These are phyloP conservation scores for Lordiphosa collinella DNA, from an alignment of 1,140 invertebrate genomes.

Conservation along the genomic window DNA sequence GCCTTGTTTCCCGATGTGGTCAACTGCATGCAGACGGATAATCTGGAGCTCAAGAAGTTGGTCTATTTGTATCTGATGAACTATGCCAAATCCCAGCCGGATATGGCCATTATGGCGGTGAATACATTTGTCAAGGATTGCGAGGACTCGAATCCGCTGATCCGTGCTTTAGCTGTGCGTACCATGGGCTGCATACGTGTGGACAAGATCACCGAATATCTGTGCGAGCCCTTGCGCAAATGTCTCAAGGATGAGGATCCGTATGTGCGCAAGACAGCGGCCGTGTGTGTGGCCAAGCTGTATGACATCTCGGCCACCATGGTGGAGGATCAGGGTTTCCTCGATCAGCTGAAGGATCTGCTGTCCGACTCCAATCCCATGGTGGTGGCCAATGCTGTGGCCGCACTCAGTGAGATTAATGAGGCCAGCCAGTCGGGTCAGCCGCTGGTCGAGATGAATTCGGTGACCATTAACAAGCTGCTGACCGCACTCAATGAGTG, in stretches of 20 bases:
- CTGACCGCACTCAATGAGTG: slow-evolving; percentile 99
- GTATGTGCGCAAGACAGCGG: slow-evolving; percentile 99
- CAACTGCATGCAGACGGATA: slow-evolving; percentile 99
- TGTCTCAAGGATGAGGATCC: slow-evolving; percentile 99
- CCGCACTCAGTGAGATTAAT: slow-evolving; percentile 98
- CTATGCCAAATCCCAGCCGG: slow-evolving; percentile 99
- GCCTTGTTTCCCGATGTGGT: slow-evolving; percentile 99
- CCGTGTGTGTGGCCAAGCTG: slow-evolving; percentile 99
- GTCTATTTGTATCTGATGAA: slow-evolving; percentile 99
- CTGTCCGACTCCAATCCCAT: slow-evolving; percentile 99
- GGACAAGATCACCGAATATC: slow-evolving; percentile 99
- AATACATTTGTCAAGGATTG: slow-evolving; percentile 99
- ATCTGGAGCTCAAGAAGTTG: slow-evolving; percentile 99
- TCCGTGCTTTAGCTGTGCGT: slow-evolving; percentile 97
- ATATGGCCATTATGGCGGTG: slow-evolving; percentile 99
- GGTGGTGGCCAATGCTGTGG: slow-evolving; percentile 99
- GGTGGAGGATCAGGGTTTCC: slow-evolving; percentile 92
- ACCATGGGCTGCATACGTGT: slow-evolving; percentile 99
- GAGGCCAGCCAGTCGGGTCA: slow-evolving; percentile 96
- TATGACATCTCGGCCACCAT: slow-evolving; percentile 99
- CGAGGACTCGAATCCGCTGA: slow-evolving; percentile 99
- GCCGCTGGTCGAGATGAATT: slow-evolving; percentile 97
- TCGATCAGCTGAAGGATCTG: slow-evolving; percentile 98
- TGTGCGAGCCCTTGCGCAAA: slow-evolving; percentile 98
- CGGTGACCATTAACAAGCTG: slow-evolving; percentile 98